These are phyloP conservation scores for Andrena marginata DNA, from an alignment of 2,888 invertebrate species.

Conservation along the genomic window DNA sequence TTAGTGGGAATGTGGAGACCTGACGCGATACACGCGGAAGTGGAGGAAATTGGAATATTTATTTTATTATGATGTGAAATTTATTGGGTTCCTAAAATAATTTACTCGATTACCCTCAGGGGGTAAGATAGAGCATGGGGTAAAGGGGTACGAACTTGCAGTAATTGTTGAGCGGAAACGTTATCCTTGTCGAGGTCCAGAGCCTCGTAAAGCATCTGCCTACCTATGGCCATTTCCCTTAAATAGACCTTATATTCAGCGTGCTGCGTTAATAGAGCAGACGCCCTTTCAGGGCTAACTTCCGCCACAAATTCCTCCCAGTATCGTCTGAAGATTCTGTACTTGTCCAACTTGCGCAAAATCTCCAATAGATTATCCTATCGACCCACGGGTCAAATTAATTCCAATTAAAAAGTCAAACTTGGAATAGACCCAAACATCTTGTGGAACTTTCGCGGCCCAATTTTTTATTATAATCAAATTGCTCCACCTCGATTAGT, in stretches of 20 bases:
- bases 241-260: slow-evolving; percentile 71
- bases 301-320: slow-evolving; percentile 64
- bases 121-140: no score
- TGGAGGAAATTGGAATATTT: no score
- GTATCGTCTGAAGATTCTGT: slow-evolving; percentile 64
- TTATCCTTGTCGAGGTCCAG: slow-evolving; percentile 62
- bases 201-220: slow-evolving; percentile 68
- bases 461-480: no score
- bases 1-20: no score
- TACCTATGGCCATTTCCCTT: slow-evolving; percentile 63
- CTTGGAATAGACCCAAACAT: no score
- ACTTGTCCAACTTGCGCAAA: slow-evolving; percentile 63
- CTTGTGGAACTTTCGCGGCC: no score
- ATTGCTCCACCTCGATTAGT: no score
- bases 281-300: slow-evolving; percentile 46
- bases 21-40: no score
- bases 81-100: no score
- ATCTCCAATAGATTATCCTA: slow-evolving; percentile 69
- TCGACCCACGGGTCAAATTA: not conserved
- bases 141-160: slow-evolving; percentile 58
- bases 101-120: no score
- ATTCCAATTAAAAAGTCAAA: no score
- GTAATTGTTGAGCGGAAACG: slow-evolving; percentile 55
- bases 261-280: slow-evolving; percentile 60
- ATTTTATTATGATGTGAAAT: no score